Base-by-base conservation (phyloP, 2,113 vertebrate species). In the Castor canadensis region DNA sequence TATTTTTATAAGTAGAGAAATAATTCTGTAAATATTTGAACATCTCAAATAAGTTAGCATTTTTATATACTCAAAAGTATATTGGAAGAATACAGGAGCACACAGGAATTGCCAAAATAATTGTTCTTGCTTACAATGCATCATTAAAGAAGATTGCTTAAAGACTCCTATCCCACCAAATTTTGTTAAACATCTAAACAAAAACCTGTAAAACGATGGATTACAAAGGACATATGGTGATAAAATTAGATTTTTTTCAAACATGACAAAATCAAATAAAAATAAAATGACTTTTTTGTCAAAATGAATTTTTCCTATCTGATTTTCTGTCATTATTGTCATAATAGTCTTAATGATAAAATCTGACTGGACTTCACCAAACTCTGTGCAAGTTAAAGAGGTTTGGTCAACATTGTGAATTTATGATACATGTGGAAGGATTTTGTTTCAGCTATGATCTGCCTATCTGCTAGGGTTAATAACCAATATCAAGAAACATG, bases 11-110 rank as follows among this genome's bases (percentile, higher is more conserved):
- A 76, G 77, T 45, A 91, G 22, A 86, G 20, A 89, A 40, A 64
- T 58, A 66, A 43, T 67, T 82, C 67, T 85, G 32, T 76, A 87
- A 95, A 69, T 96, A 35, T 80, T 82, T 94, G 86, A 92, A n/a
- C 0, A 64, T 22, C 15, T 93, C 28, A 58, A 64, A 79, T 69
- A 69, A 52, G 71, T 75, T 92, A 38, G 20, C 60, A 58, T 90
- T 93, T 89, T 93, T 17, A 95, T 95, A 90, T 95, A 87, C 77
- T 73, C 16, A 35, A 73, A 93, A 67, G 30, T 30, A 82, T 22
- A 84, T 83, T 87, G 66, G 89, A 91, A 80, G 4, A 43, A 67
- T 75, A 52, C 9, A 90, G 7, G 35, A 95, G 72, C 24, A 49
- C 19, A 72, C 43, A 88, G 56, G 2, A 0, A 11, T 49, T 91